Base-by-base conservation (phyloP, 2,113 vertebrate genomes). In the Macquaria ambigua region DNA sequence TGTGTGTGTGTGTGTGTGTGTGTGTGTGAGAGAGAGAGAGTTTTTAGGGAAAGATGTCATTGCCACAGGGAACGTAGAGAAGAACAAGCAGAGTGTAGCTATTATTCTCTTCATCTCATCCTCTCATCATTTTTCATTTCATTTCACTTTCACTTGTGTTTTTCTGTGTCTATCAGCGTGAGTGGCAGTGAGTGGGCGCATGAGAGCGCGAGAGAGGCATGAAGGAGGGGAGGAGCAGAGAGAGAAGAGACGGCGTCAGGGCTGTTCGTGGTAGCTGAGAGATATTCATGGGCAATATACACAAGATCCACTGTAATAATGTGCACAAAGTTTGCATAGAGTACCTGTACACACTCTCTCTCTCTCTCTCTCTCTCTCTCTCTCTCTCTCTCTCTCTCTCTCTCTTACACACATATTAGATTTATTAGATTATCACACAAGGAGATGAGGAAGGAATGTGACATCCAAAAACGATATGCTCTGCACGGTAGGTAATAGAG, bases 171-270 rank as follows among this genome's bases (percentile, higher is more conserved):
- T 72, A 81, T 90, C 85, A 67, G 59, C 46, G 59, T 83, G 89
- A 91, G 86, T 89, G 87, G 84, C 80, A 72, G 76, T 79, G 81
- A 87, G 90, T 89, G 88, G 84, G 88, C 34, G 53, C 67, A 82
- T 31, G 21, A 87, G 73, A 85, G 85, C 4, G 16, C 3, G 6
- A 81, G 63, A 79, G 77, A 67, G 84, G 64, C 66, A 75, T 72
- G 59, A 56, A 83, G 76, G 81, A 82, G 58, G 61, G 82, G 81
- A 87, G 71, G 80, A 82, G 80, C 62, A 55, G 56, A 20, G 64
- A 50, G 79, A 81, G 79, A 56, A 56, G 23, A 71, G 90, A 64
- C 11, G 8, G 50, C 46, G 20, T 59, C 48, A 23, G 66, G 21
- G 48, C 56, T 58, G 55, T 46, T 83, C 16, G 23, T 34, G 67